A percentile compares a stretch with the other conserved stretches of the same genome.
Conservation (phyloP, 2,113 vertebrate species). For the Erpornis zantholeuca region DNA sequence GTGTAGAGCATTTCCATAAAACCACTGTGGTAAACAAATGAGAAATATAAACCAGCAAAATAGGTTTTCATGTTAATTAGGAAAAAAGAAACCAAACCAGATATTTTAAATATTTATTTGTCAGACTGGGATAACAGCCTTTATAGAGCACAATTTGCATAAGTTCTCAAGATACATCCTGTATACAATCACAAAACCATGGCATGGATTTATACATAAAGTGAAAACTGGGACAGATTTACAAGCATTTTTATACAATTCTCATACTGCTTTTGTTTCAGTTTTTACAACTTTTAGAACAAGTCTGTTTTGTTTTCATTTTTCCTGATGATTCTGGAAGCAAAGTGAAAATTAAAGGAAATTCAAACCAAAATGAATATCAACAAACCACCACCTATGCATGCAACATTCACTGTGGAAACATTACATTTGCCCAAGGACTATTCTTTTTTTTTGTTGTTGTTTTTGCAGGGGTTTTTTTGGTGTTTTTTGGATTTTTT, state of each 20-base stretch:
- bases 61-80: background rate
- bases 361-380: slow-evolving; percentile 61
- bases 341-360: slow-evolving; percentile 69
- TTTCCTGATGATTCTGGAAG: slow-evolving; percentile 75
- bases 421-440: slow-evolving; percentile 86
- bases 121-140: slow-evolving; percentile 86
- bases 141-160: slow-evolving; percentile 97
- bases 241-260: slow-evolving; percentile 93
- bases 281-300: slow-evolving; percentile 81
- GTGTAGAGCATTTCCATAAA: background rate
- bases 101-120: slow-evolving; percentile 95
- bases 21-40: background rate
- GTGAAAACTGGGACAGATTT: slow-evolving; percentile 93
- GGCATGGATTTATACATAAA: slow-evolving; percentile 90
- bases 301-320: slow-evolving; percentile 32
- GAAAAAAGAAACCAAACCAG: slow-evolving; percentile 13
- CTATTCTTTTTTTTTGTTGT: slow-evolving; percentile 50
- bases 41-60: background rate
- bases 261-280: slow-evolving; percentile 74
- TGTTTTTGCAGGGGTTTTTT: slow-evolving; percentile 49
- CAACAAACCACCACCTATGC: slow-evolving; percentile 87
- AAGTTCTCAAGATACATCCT: slow-evolving; percentile 92
- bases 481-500: slow-evolving; percentile 65
- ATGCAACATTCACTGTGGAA: slow-evolving; percentile 97
- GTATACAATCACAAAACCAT: slow-evolving; percentile 97